A percentile compares a stretch with the other conserved stretches of the same genome.
These are phyloP conservation scores for Andrena chrysosceles DNA, from an alignment of 2,888 invertebrate genomes.

Conservation along the genomic window DNA sequence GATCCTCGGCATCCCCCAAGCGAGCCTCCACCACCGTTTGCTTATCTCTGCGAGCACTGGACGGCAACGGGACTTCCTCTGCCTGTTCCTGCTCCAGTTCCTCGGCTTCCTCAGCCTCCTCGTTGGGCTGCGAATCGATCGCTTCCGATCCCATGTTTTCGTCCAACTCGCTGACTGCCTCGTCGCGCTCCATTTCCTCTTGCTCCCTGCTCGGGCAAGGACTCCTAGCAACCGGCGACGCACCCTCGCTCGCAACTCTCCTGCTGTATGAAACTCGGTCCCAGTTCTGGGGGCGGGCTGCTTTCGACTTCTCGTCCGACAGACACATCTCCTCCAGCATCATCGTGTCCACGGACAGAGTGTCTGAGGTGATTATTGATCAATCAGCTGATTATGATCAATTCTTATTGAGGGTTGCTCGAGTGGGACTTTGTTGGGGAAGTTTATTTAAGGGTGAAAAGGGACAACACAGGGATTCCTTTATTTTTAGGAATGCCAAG, in stretches of 20 bases:
- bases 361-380: constrained; percentile 22
- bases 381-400: no score
- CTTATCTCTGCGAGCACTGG: constrained; percentile 28
- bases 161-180: constrained; percentile 22
- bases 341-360: constrained; percentile 43
- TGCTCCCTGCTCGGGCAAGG: background rate
- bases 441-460: no score
- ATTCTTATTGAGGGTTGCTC: no score
- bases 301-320: background rate
- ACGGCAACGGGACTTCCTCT: constrained; percentile 2
- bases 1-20: background rate
- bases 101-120: constrained; percentile 5
- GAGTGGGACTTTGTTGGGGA: no score
- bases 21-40: background rate
- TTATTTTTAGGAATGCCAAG: no score
- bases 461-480: no score
- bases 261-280: no score
- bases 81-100: constrained; percentile 2
- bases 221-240: constrained; percentile 5
- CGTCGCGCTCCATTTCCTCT: constrained; percentile 31
- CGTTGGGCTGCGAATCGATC: constrained; percentile 20
- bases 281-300: background rate
- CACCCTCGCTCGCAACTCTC: background rate
- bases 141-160: background rate
- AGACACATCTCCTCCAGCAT: constrained; percentile 38